These are phyloP conservation scores for Chrysogorgia sp. DNA, from an alignment of 92 coral and sea anemone genomes.

Conservation along the genomic window DNA sequence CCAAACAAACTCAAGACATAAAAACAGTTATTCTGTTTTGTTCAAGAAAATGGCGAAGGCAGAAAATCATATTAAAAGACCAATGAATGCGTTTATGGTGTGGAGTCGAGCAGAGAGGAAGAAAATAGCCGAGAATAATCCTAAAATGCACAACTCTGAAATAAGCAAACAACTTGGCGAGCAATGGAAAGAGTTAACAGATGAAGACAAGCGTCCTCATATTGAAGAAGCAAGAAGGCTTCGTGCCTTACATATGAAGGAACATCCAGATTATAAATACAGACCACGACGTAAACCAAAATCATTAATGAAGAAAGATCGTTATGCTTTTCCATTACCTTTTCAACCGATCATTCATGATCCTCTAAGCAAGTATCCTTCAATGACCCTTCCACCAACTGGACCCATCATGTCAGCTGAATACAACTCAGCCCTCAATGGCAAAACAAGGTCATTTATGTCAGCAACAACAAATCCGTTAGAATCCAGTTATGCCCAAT, in stretches of 20 bases:
- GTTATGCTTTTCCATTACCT: constrained; percentile 94
- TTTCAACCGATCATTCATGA: constrained; percentile 90
- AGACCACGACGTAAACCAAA: constrained; percentile 98
- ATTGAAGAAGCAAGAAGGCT: constrained; percentile 95
- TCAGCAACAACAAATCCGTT: constrained; percentile 72
- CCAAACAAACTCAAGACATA: background rate
- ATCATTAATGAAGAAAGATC: constrained; percentile 96
- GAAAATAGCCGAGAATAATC: constrained; percentile 98
- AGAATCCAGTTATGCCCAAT: constrained; percentile 58
- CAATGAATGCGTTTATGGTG: constrained; percentile 99
- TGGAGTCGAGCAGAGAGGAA: constrained; percentile 98
- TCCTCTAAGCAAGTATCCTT: constrained; percentile 70
- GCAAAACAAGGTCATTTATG: constrained; percentile 84
- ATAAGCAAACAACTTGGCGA: constrained; percentile 96
- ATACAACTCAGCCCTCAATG: constrained; percentile 61
- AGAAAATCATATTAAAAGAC: constrained; percentile 89
- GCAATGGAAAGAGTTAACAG: constrained; percentile 96
- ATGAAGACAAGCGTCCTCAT: constrained; percentile 88
- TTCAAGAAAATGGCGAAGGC: constrained; percentile 68
- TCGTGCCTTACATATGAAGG: constrained; percentile 96
- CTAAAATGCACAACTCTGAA: constrained; percentile 99
- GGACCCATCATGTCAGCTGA: constrained; percentile 77
- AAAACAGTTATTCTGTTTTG: background rate
- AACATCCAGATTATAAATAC: constrained; percentile 96
- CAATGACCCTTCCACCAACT: constrained; percentile 70